Evolutionary conservation across 2,888 invertebrate genomes (phyloP).

Genomic region (Laothoe populi): DNA sequence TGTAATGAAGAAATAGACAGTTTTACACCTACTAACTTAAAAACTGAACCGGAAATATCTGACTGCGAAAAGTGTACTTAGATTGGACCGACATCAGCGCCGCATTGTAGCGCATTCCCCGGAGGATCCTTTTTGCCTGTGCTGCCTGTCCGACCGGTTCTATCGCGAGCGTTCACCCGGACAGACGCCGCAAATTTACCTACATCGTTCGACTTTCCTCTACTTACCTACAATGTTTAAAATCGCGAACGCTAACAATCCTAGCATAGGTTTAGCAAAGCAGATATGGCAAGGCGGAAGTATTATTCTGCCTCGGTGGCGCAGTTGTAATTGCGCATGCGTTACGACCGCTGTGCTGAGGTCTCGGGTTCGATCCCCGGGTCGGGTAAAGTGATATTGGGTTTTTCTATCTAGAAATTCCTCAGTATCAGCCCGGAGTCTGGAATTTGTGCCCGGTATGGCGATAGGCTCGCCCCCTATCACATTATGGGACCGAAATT

Average conservation of each 20-base stretch:
- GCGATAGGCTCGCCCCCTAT: no score
- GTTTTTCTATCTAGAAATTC: no score
- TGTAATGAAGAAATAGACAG: neutral
- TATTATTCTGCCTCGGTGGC: no score
- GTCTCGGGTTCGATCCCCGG: no score
- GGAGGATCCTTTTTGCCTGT: constrained; percentile 70
- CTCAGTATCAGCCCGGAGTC: no score
- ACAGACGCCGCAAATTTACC: constrained; percentile 63
- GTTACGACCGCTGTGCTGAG: no score
- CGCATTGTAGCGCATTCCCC: constrained; percentile 60
- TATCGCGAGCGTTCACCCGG: constrained; percentile 76
- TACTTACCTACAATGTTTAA: constrained; percentile 48
- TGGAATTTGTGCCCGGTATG: no score
- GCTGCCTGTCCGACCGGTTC: constrained; percentile 70
- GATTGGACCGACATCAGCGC: constrained; percentile 31
- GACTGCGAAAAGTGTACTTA: constrained; percentile 47
- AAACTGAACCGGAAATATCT: constrained; percentile 63
- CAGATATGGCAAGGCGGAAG: neutral
- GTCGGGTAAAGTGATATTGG: no score
- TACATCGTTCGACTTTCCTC: constrained; percentile 51
- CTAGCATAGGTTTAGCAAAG: neutral
- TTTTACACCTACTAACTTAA: constrained; percentile 10
- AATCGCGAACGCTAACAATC: constrained; percentile 43
- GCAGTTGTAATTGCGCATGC: no score
- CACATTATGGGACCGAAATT: no score